Evolutionary conservation across 2,888 invertebrate species (phyloP).

Genomic region (Lycophotia porphyrea): DNA sequence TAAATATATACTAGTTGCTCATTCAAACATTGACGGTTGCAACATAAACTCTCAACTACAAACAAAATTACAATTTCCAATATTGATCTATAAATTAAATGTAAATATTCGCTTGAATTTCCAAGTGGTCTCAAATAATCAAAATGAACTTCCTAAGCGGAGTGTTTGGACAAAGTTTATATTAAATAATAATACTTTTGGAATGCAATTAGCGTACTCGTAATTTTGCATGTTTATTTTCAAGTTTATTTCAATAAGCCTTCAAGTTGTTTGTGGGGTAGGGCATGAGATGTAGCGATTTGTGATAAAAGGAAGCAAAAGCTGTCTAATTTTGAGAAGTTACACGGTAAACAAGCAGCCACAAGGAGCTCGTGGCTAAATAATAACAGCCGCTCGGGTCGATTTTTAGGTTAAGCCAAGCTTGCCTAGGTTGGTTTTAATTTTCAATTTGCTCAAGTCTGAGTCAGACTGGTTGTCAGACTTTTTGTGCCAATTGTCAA

Average conservation of each 20-base stretch:
- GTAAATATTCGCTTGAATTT: conserved; percentile 24
- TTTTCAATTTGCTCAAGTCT: too few relatives aligned
- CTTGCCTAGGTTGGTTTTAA: too few relatives aligned
- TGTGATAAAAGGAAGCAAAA: background rate
- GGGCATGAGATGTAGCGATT: conserved; percentile 18
- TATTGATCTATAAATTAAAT: conserved; percentile 46
- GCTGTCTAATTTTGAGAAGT: too few relatives aligned
- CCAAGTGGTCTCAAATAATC: conserved; percentile 51
- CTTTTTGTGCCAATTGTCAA: too few relatives aligned
- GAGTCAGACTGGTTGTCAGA: too few relatives aligned
- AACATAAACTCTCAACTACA: conserved; percentile 23
- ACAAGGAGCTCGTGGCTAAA: too few relatives aligned
- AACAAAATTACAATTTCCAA: conserved; percentile 28
- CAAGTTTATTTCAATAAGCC: conserved; percentile 75
- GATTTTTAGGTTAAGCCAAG: too few relatives aligned
- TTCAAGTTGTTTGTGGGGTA: conserved; percentile 34
- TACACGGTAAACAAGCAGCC: too few relatives aligned
- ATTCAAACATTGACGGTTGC: conserved; percentile 7
- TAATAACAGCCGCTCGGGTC: too few relatives aligned
- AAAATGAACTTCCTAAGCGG: conserved; percentile 25
- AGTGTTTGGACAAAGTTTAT: conserved; percentile 52
- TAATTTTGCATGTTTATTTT: conserved; percentile 77
- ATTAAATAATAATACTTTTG: conserved; percentile 65
- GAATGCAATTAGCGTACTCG: conserved; percentile 74
- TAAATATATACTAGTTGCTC: background rate